Evolutionary conservation across 1,140 invertebrate genomes (phyloP).

Genomic region (Drosophila pruinosa): DNA sequence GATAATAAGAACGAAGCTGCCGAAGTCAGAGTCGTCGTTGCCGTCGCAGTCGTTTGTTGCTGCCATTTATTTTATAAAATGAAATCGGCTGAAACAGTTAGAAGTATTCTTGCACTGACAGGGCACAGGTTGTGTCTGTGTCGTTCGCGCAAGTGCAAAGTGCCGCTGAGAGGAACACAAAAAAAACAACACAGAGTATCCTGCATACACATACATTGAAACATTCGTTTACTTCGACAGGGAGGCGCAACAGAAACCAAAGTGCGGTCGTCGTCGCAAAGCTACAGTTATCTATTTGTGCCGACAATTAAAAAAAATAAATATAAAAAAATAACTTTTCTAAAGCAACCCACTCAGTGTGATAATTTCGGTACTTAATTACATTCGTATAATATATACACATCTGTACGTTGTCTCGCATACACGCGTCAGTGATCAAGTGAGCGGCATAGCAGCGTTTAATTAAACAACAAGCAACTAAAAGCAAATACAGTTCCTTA

Average conservation of each 20-base stretch:
- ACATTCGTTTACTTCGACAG: not conserved
- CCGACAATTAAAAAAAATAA: not conserved
- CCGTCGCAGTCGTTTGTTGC: conserved; percentile 6
- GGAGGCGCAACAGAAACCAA: not conserved
- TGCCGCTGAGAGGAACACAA: conserved; percentile 18
- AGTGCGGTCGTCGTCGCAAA: conserved; percentile 2
- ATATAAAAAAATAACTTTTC: not conserved
- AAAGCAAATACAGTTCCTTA: conserved; percentile 21
- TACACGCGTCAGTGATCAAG: conserved; percentile 3
- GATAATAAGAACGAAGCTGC: conserved; percentile 7
- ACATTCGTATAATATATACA: not conserved
- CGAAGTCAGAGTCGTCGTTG: conserved; percentile 7
- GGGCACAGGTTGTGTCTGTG: conserved; percentile 69
- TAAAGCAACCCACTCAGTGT: not conserved
- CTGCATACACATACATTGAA: not conserved
- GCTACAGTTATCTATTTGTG: not conserved
- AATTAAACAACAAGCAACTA: not conserved
- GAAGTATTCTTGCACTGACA: conserved; percentile 76
- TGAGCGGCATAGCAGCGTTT: conserved; percentile 4
- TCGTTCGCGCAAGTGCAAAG: conserved; percentile 29
- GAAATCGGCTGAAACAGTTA: conserved; percentile 63
- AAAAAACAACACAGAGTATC: not conserved
- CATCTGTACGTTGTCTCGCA: not conserved
- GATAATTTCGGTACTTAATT: conserved; percentile 26
- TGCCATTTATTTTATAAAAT: conserved; percentile 66